Conservation (phyloP, 2,113 vertebrate species). For the Helogale parvula region DNA sequence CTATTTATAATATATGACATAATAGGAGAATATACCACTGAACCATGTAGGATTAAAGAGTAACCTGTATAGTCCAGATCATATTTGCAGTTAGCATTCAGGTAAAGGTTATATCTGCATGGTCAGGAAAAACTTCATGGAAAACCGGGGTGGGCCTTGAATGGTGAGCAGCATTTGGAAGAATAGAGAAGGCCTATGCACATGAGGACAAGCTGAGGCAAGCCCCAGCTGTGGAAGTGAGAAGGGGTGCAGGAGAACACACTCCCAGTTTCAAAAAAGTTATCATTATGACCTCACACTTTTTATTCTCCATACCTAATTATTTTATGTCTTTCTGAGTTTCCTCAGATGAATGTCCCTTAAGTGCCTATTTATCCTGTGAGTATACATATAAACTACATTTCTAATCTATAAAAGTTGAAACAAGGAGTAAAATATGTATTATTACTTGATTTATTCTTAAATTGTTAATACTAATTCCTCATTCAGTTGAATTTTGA, state of each 20-base stretch:
- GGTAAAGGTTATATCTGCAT: background rate
- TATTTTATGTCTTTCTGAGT: background rate
- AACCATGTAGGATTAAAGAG: background rate
- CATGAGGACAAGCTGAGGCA: background rate
- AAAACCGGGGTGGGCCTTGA: background rate
- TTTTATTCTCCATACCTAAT: background rate
- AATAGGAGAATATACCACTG: background rate
- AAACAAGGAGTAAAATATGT: background rate
- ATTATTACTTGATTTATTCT: background rate
- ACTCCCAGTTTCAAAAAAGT: background rate
- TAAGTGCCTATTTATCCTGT: background rate
- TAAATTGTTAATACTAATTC: background rate
- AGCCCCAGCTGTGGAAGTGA: background rate
- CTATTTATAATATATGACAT: background rate
- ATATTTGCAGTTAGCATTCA: background rate
- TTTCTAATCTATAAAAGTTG: conserved; percentile 13
- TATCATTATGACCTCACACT: background rate
- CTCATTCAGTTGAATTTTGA: background rate
- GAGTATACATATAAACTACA: background rate
- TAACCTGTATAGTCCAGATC: background rate
- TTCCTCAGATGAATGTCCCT: background rate
- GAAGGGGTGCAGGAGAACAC: background rate
- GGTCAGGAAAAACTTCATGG: background rate
- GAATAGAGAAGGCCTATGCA: background rate
- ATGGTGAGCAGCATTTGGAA: background rate